phyloP scores from a whole-genome alignment of 1,140 invertebrate species.

The Saccostrea cuccullata region DNA sequence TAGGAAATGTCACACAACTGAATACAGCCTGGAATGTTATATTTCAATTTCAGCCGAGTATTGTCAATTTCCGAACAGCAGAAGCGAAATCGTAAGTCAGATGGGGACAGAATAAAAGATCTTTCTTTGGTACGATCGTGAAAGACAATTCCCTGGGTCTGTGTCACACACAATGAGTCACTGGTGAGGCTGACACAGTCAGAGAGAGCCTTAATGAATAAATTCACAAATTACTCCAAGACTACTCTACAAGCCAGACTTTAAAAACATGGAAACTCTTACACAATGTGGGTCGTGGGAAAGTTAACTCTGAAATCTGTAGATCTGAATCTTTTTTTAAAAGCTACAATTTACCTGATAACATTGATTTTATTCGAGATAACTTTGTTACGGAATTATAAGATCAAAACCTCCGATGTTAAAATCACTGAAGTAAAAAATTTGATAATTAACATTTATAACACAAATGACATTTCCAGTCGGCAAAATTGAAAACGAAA shows the following conservation, averaged over 20 bases:
- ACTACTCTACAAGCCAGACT: neutral
- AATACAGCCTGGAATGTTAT: slow-evolving; percentile 4
- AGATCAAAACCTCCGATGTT: neutral
- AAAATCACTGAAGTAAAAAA: neutral
- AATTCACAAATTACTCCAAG: slow-evolving; percentile 13
- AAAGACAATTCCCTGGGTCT: slow-evolving; percentile 5
- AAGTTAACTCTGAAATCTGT: neutral
- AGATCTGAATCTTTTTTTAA: neutral
- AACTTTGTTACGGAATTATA: neutral
- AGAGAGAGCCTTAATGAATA: neutral
- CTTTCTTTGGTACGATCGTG: neutral
- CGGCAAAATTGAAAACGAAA: too few species aligned
- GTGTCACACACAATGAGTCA: slow-evolving; percentile 1
- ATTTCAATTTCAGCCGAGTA: neutral
- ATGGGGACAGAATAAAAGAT: slow-evolving; percentile 2
- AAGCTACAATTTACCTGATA: neutral
- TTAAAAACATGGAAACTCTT: neutral
- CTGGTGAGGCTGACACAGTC: neutral
- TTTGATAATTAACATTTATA: too few species aligned
- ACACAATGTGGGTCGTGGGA: neutral
- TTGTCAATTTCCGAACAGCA: neutral
- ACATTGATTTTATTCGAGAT: neutral
- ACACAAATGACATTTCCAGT: too few species aligned
- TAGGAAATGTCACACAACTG: neutral
- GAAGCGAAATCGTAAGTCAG: neutral